A percentile compares a stretch with the other conserved stretches of the same genome.
Conservation (phyloP, 1,140 invertebrate species). For the Periplaneta americana region DNA sequence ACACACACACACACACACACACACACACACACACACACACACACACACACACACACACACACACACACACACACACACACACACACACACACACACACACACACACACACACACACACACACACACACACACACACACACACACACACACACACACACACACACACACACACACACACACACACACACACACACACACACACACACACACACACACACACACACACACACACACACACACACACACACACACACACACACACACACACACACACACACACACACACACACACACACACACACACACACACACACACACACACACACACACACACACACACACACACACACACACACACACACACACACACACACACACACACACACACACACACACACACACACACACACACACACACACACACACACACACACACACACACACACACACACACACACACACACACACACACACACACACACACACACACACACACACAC, state of each 20-base stretch:
- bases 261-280: constrained; percentile 26
- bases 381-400: constrained; percentile 26
- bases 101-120: constrained; percentile 21
- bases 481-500: constrained; percentile 25
- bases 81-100: constrained; percentile 30
- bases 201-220: constrained; percentile 18
- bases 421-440: constrained; percentile 25
- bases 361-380: constrained; percentile 25
- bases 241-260: constrained; percentile 30
- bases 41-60: constrained; percentile 22
- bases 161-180: constrained; percentile 21
- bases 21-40: constrained; percentile 19
- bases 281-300: constrained; percentile 28
- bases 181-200: constrained; percentile 22
- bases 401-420: constrained; percentile 25
- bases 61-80: constrained; percentile 29
- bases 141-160: constrained; percentile 21
- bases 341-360: constrained; percentile 28
- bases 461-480: constrained; percentile 17
- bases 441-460: constrained; percentile 25
- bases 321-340: constrained; percentile 27
- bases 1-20: constrained; percentile 19
- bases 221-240: constrained; percentile 29
- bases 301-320: constrained; percentile 26
- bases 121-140: constrained; percentile 21